Conservation (phyloP, 2,113 vertebrate genomes). For the Chitala chitala region DNA sequence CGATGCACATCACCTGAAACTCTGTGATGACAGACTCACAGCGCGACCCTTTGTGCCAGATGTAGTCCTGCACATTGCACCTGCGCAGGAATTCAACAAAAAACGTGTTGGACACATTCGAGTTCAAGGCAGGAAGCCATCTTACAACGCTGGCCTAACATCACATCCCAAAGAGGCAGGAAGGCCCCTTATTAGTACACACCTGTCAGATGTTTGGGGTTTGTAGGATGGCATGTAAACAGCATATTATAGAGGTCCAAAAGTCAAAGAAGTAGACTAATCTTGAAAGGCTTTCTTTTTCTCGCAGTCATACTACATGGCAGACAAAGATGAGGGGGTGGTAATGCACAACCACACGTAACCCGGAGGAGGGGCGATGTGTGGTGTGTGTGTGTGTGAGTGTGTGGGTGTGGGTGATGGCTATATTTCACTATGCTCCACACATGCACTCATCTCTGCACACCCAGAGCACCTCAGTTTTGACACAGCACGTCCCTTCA, state of each 20-base stretch:
- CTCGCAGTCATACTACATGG: too few species aligned
- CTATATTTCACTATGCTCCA: too few species aligned
- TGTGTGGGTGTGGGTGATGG: too few species aligned
- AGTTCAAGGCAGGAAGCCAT: not conserved
- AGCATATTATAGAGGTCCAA: not conserved
- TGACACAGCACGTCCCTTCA: too few species aligned
- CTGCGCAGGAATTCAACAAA: constrained; percentile 47
- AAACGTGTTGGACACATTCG: not conserved
- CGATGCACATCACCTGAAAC: constrained; percentile 93
- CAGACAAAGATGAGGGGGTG: too few species aligned
- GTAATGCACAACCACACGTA: too few species aligned
- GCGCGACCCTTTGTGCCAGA: constrained; percentile 92
- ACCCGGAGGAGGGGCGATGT: too few species aligned
- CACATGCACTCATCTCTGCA: too few species aligned
- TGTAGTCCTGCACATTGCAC: constrained; percentile 93
- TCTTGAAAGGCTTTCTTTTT: too few species aligned
- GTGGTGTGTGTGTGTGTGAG: too few species aligned
- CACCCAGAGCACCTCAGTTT: too few species aligned
- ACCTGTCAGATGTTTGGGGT: too few species aligned
- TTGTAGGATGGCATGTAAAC: not conserved
- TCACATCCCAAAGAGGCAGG: not conserved
- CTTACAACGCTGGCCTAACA: not conserved
- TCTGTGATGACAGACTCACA: constrained; percentile 90
- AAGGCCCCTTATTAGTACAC: not conserved
- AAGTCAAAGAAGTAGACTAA: not conserved